Conservation (phyloP, 2,888 invertebrate genomes). For the Lottia scabra region DNA sequence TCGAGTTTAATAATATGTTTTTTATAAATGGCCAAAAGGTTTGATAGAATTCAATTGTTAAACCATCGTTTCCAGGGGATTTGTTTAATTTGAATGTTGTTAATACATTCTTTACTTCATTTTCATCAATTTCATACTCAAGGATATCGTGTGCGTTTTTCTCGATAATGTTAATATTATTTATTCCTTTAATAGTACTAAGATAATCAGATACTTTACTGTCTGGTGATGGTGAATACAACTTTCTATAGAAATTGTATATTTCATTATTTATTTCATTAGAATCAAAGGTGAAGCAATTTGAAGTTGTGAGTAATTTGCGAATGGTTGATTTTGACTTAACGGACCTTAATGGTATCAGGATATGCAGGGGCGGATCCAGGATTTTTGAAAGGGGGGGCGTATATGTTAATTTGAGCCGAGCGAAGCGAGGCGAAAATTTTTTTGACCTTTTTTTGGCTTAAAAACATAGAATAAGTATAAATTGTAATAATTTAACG, state of each 20-base stretch:
- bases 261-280: not conserved
- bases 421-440: too few relatives aligned
- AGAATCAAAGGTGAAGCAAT: not conserved
- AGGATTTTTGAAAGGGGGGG: too few relatives aligned
- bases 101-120: too few relatives aligned
- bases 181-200: not conserved
- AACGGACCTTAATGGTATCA: conserved; percentile 49
- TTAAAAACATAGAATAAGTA: too few relatives aligned
- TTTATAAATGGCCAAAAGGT: not conserved
- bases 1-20: not conserved
- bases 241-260: not conserved
- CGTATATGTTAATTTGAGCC: too few relatives aligned
- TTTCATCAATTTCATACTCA: not conserved
- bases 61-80: too few relatives aligned
- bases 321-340: not conserved
- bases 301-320: not conserved
- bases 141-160: not conserved
- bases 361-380: too few relatives aligned
- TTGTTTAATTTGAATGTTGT: too few relatives aligned
- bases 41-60: not conserved
- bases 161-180: not conserved
- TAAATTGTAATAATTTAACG: too few relatives aligned
- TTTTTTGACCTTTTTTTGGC: too few relatives aligned
- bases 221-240: too few relatives aligned
- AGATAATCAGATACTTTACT: not conserved